Conservation (phyloP, 37 sponge, comb jelly and placozoan species). For the Eunapius fragilis region DNA sequence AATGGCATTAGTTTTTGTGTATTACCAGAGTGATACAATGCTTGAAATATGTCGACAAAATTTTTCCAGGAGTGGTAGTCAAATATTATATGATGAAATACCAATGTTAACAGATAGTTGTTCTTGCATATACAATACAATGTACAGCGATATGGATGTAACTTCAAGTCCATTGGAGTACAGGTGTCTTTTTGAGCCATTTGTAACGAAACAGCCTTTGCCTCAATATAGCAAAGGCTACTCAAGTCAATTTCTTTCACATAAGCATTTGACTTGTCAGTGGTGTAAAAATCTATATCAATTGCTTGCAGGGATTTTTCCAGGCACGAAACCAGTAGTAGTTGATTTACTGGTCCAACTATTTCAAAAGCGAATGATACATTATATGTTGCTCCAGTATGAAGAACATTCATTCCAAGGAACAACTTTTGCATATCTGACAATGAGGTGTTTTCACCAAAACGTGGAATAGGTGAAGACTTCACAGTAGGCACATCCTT, state of each 20-base stretch:
- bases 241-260: neutral
- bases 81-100: conserved; percentile 9
- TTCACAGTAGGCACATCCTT: no score
- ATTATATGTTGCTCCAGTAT: conserved; percentile 1
- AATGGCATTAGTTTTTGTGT: neutral
- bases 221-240: neutral
- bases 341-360: neutral
- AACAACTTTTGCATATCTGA: neutral
- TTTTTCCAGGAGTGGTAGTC: neutral
- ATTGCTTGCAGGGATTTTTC: neutral
- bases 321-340: neutral
- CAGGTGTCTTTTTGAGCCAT: neutral
- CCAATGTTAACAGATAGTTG: neutral
- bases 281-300: no score
- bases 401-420: neutral
- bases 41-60: neutral
- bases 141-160: neutral
- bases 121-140: neutral
- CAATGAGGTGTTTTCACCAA: neutral
- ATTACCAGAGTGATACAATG: no score
- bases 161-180: conserved; percentile 1
- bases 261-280: neutral
- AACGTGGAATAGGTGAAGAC: no score
- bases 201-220: neutral
- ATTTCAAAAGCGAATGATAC: neutral